Percentiles rank a stretch among this genome's conserved stretches.
phyloP scores from a whole-genome alignment of 2,888 invertebrate genomes.

The Campoplex capitator region DNA sequence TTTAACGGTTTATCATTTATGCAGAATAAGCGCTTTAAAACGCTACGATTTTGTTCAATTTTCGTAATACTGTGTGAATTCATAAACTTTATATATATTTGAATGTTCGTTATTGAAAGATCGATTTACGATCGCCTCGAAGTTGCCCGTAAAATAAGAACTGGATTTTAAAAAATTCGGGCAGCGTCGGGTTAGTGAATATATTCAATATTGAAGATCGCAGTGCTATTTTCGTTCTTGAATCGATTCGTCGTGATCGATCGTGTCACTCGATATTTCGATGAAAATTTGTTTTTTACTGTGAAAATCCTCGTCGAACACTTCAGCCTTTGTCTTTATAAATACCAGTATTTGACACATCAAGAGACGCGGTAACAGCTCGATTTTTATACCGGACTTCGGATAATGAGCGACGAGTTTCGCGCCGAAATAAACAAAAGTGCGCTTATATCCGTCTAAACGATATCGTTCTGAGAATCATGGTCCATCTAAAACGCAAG shows the following conservation, averaged over 20 bases:
- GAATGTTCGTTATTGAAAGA: background rate
- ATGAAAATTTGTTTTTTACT: background rate
- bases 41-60: background rate
- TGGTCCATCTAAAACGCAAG: constrained; percentile 80
- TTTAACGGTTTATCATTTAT: background rate
- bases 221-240: background rate
- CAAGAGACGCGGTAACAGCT: too few relatives aligned
- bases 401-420: constrained; percentile 66
- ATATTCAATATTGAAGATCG: background rate
- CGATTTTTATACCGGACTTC: background rate
- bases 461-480: constrained; percentile 62
- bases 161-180: background rate
- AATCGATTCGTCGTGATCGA: background rate
- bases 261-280: background rate
- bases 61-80: background rate
- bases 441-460: constrained; percentile 50
- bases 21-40: background rate
- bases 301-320: background rate
- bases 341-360: background rate
- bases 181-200: constrained; percentile 6
- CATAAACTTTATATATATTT: background rate
- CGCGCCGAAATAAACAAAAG: constrained; percentile 39
- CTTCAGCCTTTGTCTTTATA: background rate
- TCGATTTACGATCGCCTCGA: background rate
- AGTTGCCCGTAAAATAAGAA: background rate